Base-by-base conservation (phyloP, 2,113 vertebrate genomes). In the Glaucomys volans region DNA sequence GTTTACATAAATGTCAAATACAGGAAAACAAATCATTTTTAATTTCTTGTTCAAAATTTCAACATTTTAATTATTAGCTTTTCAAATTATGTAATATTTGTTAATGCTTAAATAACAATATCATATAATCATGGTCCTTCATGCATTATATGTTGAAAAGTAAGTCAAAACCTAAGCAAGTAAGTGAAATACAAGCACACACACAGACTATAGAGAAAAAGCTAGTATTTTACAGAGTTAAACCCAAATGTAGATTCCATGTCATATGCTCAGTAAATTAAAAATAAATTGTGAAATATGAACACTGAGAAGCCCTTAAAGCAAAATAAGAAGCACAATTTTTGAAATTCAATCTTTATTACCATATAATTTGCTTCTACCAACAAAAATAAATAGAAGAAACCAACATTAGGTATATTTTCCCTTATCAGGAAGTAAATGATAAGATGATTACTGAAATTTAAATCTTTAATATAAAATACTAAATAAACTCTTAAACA, bases 281-380 rank as follows among this genome's bases (percentile, higher is more conserved):
- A 80, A 82, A 80, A 47, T 26, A 64, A 11, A 4, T 37, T 82
- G 1, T 14, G n/a, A 86, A 87, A 6, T 5, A 82, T 40, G 67
- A 85, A 28, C 35, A 62, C 28, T 74, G 18, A 87, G 37, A 69
- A 84, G 54, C 1, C 22, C 40, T 71, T 89, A 52, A 87, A 84
- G 32, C 16, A 10, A 82, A 89, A 79, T 18, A 17, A 76, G 76
- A 87, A 71, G 54, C 1, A 10, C 14, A 52, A 66, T 17, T 74
- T 52, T 77, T 77, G 67, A 44, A 91, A 5, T 90, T 66, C 84
- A 94, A 89, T 50, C 30, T 75, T 82, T 62, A 94, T 26, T 50
- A 81, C 47, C 28, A 80, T 22, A 64, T 69, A 42, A 92, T 71
- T 79, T 26, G 13, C 24, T 90, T 71, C 50, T 54, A 64, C 7